Percentiles rank a stretch among this genome's conserved stretches.
Conservation (phyloP, 1,140 invertebrate species). For the Battus philenor region DNA sequence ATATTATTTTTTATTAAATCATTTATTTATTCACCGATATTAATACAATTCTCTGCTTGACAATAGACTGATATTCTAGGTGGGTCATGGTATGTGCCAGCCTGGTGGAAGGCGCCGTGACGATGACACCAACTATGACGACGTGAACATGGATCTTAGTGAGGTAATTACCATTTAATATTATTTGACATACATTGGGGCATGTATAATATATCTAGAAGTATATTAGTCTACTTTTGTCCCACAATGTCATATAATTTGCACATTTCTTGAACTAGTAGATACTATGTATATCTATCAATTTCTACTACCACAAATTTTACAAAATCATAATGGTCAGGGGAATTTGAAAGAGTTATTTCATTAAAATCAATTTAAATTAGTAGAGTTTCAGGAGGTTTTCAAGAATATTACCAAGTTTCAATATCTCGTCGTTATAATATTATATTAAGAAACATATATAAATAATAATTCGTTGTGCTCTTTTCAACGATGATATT, state of each 20-base stretch:
- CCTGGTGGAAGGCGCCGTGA: conserved; percentile 42
- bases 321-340: too few relatives aligned
- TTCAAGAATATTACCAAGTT: too few relatives aligned
- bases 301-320: too few relatives aligned
- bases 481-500: conserved; percentile 70
- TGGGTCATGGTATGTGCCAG: conserved; percentile 22
- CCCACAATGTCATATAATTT: too few relatives aligned
- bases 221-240: too few relatives aligned
- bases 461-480: conserved; percentile 28
- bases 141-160: conserved; percentile 74
- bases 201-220: background rate
- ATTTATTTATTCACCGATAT: conserved; percentile 41
- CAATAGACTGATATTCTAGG: conserved; percentile 72
- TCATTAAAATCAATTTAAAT: too few relatives aligned
- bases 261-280: too few relatives aligned
- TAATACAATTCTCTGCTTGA: conserved; percentile 71
- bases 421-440: too few relatives aligned
- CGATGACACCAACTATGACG: conserved; percentile 73
- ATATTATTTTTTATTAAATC: too few relatives aligned
- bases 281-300: background rate
- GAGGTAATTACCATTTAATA: conserved; percentile 38
- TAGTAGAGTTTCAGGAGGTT: too few relatives aligned
- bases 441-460: conserved; percentile 11
- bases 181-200: too few relatives aligned
- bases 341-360: too few relatives aligned